Conservation (phyloP, 2,113 vertebrate genomes). For the Romanogobio albipinnatus region DNA sequence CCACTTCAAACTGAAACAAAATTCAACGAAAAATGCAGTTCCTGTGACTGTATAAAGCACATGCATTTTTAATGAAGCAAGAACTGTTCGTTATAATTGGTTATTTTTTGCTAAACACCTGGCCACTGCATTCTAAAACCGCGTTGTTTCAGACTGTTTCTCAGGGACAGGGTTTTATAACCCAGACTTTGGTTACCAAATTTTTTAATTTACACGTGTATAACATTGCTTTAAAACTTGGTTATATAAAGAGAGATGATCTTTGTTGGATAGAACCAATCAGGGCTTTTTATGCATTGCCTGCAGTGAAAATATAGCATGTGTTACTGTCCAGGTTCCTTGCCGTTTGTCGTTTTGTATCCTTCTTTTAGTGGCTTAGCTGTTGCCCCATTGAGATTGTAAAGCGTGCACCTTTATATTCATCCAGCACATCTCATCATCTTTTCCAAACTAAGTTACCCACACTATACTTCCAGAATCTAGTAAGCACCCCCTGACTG, state of each 20-base stretch:
- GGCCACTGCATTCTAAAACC: not conserved
- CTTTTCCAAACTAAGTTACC: constrained; percentile 28
- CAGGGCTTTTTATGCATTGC: not conserved
- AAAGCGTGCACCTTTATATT: constrained; percentile 41
- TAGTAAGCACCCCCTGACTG: constrained; percentile 47
- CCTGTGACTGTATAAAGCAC: not conserved
- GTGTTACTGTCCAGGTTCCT: constrained; percentile 44
- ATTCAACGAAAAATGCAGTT: not conserved
- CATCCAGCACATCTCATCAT: constrained; percentile 33
- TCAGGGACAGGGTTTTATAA: not conserved
- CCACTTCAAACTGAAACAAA: not conserved
- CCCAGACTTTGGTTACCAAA: not conserved
- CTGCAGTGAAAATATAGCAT: not conserved
- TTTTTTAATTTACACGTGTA: not conserved
- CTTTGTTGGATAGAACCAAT: not conserved
- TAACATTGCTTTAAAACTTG: not conserved
- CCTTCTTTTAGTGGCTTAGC: constrained; percentile 37
- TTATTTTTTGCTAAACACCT: not conserved
- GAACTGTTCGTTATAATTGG: not conserved
- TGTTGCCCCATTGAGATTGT: constrained; percentile 56
- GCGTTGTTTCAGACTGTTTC: not conserved
- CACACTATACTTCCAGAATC: not conserved
- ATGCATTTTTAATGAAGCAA: not conserved
- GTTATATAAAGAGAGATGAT: not conserved
- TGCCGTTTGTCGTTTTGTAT: constrained; percentile 51